A percentile compares a stretch with the other conserved stretches of the same genome.
These are phyloP conservation scores for Cinara cedri DNA, from an alignment of 2,888 invertebrate species.

Conservation along the genomic window DNA sequence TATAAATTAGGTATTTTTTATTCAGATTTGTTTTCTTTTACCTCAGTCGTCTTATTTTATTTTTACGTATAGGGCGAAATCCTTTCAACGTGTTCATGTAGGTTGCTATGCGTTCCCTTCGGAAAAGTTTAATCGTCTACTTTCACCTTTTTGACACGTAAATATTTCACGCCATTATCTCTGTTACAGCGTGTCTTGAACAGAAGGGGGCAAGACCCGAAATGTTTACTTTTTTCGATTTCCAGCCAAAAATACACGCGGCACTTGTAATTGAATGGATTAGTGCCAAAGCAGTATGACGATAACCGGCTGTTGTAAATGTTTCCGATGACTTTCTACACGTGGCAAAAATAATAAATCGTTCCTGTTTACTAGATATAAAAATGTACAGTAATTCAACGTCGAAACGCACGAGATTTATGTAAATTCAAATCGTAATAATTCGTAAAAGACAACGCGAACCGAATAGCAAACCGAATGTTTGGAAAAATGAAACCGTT, in stretches of 20 bases:
- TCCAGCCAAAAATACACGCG: background rate
- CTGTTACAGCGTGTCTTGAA: background rate
- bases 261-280: slow-evolving; percentile 11
- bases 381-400: no score
- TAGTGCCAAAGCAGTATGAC: slow-evolving; percentile 8
- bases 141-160: background rate
- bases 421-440: no score
- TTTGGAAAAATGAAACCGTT: no score
- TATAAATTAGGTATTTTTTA: background rate
- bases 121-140: background rate
- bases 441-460: no score
- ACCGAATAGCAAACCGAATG: no score
- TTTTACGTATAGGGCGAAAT: background rate
- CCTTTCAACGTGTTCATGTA: background rate
- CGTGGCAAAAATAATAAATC: no score
- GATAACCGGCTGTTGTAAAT: background rate
- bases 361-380: no score
- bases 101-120: background rate
- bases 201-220: background rate
- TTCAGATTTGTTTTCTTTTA: background rate
- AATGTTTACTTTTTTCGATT: background rate
- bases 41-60: background rate
- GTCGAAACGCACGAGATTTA: no score
- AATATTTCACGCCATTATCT: background rate
- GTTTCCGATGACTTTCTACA: background rate